Conservation (phyloP, 1,140 invertebrate species). For the Euschistus heros region DNA sequence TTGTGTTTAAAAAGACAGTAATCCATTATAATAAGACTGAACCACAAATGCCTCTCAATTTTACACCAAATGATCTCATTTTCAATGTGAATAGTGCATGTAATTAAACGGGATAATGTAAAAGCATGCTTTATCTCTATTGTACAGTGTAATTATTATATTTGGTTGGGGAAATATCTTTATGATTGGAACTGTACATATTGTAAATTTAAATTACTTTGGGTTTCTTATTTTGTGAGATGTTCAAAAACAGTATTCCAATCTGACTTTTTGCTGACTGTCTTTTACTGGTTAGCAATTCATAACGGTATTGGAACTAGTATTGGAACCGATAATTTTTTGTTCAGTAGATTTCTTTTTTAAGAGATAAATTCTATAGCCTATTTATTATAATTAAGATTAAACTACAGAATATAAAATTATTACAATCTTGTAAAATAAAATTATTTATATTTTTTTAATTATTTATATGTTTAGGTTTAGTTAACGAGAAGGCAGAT, state of each 20-base stretch:
- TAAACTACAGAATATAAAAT: too few relatives aligned
- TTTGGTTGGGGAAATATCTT: not conserved
- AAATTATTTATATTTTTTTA: slow-evolving; percentile 18
- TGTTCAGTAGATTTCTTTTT: too few relatives aligned
- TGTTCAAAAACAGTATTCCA: slow-evolving; percentile 37
- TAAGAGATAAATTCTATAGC: too few relatives aligned
- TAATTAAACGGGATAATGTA: not conserved
- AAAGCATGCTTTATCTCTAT: slow-evolving; percentile 15
- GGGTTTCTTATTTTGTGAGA: slow-evolving; percentile 23
- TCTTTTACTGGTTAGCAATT: too few relatives aligned
- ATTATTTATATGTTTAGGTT: slow-evolving; percentile 17
- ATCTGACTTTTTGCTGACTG: slow-evolving; percentile 41
- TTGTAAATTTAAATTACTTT: slow-evolving; percentile 11
- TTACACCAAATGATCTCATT: not conserved
- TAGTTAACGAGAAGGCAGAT: slow-evolving; percentile 35
- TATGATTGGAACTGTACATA: slow-evolving; percentile 15
- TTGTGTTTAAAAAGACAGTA: too few relatives aligned
- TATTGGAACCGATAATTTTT: too few relatives aligned
- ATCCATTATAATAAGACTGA: slow-evolving; percentile 33
- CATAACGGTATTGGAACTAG: too few relatives aligned
- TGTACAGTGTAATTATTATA: slow-evolving; percentile 25
- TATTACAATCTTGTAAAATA: not conserved
- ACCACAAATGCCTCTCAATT: slow-evolving; percentile 10
- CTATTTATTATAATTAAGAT: too few relatives aligned
- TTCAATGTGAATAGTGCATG: slow-evolving; percentile 10